Evolutionary conservation across 1,140 invertebrate species (phyloP), one percentile per base, ranked within the genome.

Genomic region (Drosophila bocqueti): DNA sequence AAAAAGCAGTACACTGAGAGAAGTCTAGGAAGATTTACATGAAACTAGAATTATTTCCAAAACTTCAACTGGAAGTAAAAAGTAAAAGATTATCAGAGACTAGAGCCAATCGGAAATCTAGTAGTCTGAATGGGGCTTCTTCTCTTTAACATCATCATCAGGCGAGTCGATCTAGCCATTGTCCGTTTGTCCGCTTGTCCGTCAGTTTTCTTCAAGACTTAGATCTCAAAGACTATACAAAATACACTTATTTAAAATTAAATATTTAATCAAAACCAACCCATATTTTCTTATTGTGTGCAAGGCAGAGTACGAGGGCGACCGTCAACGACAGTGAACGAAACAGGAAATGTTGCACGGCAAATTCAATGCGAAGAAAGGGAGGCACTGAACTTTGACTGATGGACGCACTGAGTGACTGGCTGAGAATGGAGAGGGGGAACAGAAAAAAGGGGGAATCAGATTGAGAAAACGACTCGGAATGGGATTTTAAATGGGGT

Each of bases 271-370:
- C 13, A 7, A 36, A 38, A 26, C 1, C 3, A 10, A 3, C 10
- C 15, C 8, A 5, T 15, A 29, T 52, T 38, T 52, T 54, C 8
- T 8, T 21, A 16, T 16, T 11, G 64, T 68, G 63, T 26, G n/a
- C 3, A 10, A 16, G 21, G 29, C 55, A 47, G 18, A 47, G 75
- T 21, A 54, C 29, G 16, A 45, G 43, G 50, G 38, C 60, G 46
- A 73, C 29, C 21, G 67, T 21, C 69, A 50, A 50, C 54, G 46
- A 61, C 68, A 61, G 71, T 18, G 54, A 73, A 73, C 54, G 58
- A 89, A 83, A 80, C 84, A 84, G 84, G 84, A 87, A 87, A 78
- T 89, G 84, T 83, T 83, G 76, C 83, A 83, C 68, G 80, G 60
- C 67, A 78, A 68, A 65, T 54, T 57, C 26, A 65, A 77, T 55